Conservation (phyloP, 2,113 vertebrate species). For the Recurvirostra avosetta region DNA sequence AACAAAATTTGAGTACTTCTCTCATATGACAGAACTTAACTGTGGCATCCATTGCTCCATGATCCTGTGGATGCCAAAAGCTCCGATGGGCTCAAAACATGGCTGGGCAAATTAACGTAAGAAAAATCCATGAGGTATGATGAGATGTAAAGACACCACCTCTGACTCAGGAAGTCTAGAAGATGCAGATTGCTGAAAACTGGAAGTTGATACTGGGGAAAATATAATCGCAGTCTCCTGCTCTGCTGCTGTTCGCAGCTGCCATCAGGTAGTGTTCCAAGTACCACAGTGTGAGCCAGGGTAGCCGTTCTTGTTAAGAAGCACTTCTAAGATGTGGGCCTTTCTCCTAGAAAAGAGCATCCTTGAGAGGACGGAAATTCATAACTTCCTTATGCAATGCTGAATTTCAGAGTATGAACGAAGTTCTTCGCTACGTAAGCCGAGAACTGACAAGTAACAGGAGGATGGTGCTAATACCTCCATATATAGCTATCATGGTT, state of each 20-base stretch:
- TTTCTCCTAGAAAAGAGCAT: background rate
- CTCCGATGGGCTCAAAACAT: background rate
- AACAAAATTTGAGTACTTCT: background rate
- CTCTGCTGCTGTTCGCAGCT: background rate
- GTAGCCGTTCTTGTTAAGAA: background rate
- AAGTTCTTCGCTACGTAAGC: background rate
- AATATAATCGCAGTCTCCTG: background rate
- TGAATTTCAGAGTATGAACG: background rate
- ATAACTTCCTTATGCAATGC: no score
- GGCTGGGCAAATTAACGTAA: background rate
- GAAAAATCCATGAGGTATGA: background rate
- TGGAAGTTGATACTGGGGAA: background rate
- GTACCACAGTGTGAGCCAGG: background rate
- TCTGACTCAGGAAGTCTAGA: background rate
- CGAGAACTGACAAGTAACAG: background rate
- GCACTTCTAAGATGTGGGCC: background rate
- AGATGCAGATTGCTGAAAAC: background rate
- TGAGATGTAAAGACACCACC: background rate
- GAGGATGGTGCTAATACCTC: background rate
- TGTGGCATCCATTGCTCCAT: no score
- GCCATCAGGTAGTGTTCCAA: background rate
- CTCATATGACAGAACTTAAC: background rate
- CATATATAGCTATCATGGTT: background rate
- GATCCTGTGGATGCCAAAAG: background rate
- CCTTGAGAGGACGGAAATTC: background rate